phyloP scores from a whole-genome alignment of 1,140 invertebrate species.

The Drosophila willistoni region DNA sequence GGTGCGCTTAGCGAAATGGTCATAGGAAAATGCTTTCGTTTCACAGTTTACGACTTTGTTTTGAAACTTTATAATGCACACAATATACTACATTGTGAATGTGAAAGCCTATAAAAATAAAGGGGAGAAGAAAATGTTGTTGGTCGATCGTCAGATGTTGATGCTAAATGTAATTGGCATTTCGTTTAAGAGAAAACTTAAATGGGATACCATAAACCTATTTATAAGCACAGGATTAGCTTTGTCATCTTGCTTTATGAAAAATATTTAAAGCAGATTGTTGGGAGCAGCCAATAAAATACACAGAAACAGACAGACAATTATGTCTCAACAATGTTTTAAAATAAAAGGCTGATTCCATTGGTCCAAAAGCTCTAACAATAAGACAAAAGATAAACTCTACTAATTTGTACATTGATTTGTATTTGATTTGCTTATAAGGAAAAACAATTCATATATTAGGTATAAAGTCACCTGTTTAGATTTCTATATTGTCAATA shows the following conservation, averaged over 20 bases:
- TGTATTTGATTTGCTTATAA: too few relatives aligned
- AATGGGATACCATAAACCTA: not conserved
- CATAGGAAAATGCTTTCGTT: slow-evolving; percentile 13
- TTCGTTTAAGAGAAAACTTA: not conserved
- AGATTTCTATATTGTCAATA: too few relatives aligned
- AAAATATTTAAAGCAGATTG: not conserved
- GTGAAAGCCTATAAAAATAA: not conserved
- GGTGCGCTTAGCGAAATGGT: slow-evolving; percentile 46
- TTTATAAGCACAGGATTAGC: too few relatives aligned
- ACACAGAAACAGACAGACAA: too few relatives aligned
- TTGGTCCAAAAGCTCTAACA: too few relatives aligned
- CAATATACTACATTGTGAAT: slow-evolving; percentile 16
- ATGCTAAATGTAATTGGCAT: slow-evolving; percentile 4
- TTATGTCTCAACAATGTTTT: too few relatives aligned
- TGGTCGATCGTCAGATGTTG: not conserved
- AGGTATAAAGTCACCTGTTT: too few relatives aligned
- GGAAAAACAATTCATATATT: too few relatives aligned
- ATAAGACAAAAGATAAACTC: too few relatives aligned
- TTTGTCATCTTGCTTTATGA: not conserved
- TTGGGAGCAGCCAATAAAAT: too few relatives aligned
- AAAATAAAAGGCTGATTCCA: too few relatives aligned
- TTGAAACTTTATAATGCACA: slow-evolving; percentile 40
- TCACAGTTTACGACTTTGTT: slow-evolving; percentile 51
- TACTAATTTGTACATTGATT: too few relatives aligned
- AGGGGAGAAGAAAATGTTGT: not conserved